Percentiles rank a stretch among this genome's conserved stretches.
Conservation (phyloP, 2,888 invertebrate species). For the Empis stercorea region DNA sequence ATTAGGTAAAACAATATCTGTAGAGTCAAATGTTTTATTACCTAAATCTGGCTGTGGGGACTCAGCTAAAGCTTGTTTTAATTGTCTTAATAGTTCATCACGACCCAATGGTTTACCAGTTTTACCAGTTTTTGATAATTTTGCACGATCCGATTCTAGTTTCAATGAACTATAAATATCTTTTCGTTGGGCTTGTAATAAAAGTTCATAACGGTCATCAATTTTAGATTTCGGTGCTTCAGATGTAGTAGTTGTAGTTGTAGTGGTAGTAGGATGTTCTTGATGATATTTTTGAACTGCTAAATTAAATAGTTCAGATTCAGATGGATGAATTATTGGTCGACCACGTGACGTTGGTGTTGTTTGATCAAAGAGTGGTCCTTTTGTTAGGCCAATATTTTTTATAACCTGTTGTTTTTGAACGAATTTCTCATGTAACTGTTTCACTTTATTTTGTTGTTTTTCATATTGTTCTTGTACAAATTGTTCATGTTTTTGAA, state of each 20-base stretch:
- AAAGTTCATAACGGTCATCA: slow-evolving; percentile 27
- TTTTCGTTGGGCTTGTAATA: slow-evolving; percentile 40
- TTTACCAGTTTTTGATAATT: slow-evolving; percentile 44
- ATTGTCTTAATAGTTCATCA: slow-evolving; percentile 59
- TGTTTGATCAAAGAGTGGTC: slow-evolving; percentile 5
- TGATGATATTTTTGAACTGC: slow-evolving; percentile 54
- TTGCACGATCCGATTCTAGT: slow-evolving; percentile 34
- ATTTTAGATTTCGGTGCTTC: slow-evolving; percentile 28
- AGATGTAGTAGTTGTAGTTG: slow-evolving; percentile 45
- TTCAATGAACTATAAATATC: slow-evolving; percentile 47
- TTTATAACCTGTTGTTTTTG: slow-evolving; percentile 56
- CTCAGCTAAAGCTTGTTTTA: slow-evolving; percentile 60
- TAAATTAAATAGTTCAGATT: slow-evolving; percentile 48
- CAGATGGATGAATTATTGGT: slow-evolving; percentile 42
- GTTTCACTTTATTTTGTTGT: slow-evolving; percentile 60
- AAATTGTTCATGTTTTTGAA: slow-evolving; percentile 63
- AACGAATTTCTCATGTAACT: slow-evolving; percentile 56
- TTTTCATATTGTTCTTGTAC: slow-evolving; percentile 68
- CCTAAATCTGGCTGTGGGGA: slow-evolving; percentile 49
- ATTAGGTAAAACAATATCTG: slow-evolving; percentile 59
- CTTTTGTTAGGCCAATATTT: background rate
- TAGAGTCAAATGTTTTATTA: slow-evolving; percentile 55
- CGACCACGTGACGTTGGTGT: slow-evolving; percentile 21
- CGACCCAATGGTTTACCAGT: slow-evolving; percentile 45
- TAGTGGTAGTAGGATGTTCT: slow-evolving; percentile 55